phyloP scores from a whole-genome alignment of 2,888 invertebrate species.

The Desoria tigrina region DNA sequence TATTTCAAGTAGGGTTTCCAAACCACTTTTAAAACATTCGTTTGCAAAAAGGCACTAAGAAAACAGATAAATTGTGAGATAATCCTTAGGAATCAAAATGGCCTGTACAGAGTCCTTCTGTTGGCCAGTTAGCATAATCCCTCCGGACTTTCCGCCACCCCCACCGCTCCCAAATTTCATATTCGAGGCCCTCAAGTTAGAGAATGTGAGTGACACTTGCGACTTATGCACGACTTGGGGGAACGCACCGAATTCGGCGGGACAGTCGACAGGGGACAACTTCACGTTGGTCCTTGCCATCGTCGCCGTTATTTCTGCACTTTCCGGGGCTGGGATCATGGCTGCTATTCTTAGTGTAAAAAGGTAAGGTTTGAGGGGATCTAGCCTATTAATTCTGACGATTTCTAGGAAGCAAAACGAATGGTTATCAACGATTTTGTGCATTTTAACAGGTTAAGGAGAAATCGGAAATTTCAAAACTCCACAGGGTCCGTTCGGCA shows the following conservation, averaged over 20 bases:
- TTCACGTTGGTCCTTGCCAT: slow-evolving; percentile 49
- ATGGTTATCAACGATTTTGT: too few relatives aligned
- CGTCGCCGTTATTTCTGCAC: slow-evolving; percentile 50
- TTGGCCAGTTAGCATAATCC: background rate
- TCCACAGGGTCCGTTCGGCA: slow-evolving; percentile 38
- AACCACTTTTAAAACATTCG: too few relatives aligned
- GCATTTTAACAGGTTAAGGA: slow-evolving; percentile 25
- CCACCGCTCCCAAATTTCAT: slow-evolving; percentile 45
- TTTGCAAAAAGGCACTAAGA: too few relatives aligned
- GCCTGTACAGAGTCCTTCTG: background rate
- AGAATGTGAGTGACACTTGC: slow-evolving; percentile 30
- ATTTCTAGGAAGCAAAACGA: too few relatives aligned
- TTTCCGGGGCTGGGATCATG: slow-evolving; percentile 49
- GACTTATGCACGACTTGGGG: slow-evolving; percentile 48
- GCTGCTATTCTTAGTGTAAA: slow-evolving; percentile 41
- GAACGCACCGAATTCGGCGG: slow-evolving; percentile 23
- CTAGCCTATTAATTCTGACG: background rate
- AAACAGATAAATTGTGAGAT: too few relatives aligned
- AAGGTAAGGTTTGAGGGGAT: too few relatives aligned
- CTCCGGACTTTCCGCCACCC: slow-evolving; percentile 42
- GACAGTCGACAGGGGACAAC: slow-evolving; percentile 15
- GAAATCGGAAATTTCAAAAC: slow-evolving; percentile 34
- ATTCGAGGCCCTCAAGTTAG: slow-evolving; percentile 23
- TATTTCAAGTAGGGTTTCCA: too few relatives aligned
- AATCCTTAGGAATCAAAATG: background rate